phyloP scores from a whole-genome alignment of 2,797 vertebrate species.

The Dallia pectoralis region DNA sequence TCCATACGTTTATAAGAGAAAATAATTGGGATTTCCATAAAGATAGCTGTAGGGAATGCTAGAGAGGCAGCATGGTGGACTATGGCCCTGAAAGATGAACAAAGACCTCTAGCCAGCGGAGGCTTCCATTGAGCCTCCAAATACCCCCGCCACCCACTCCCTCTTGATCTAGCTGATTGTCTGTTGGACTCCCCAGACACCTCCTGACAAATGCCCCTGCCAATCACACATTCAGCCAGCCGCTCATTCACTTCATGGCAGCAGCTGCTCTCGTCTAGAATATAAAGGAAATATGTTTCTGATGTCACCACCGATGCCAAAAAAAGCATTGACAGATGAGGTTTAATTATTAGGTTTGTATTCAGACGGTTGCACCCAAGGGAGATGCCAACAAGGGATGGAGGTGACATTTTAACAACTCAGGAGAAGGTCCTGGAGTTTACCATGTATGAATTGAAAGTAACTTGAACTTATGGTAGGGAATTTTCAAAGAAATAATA shows the following conservation, averaged over 20 bases:
- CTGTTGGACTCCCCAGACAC: slow-evolving; percentile 62
- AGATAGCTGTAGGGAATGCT: too few relatives aligned
- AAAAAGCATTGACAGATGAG: neutral
- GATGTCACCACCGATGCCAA: slow-evolving; percentile 35
- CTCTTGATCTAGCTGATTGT: slow-evolving; percentile 66
- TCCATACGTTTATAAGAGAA: too few relatives aligned
- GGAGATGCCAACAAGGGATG: neutral
- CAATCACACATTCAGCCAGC: slow-evolving; percentile 67
- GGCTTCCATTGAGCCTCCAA: too few relatives aligned
- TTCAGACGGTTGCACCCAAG: slow-evolving; percentile 1
- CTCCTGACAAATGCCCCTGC: slow-evolving; percentile 64
- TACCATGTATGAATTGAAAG: neutral
- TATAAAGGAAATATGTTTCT: slow-evolving; percentile 53
- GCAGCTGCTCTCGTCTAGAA: slow-evolving; percentile 63
- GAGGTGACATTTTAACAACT: neutral
- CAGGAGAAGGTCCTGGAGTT: neutral
- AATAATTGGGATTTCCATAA: too few relatives aligned
- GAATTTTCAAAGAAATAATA: neutral
- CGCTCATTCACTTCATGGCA: slow-evolving; percentile 51
- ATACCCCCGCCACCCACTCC: slow-evolving; percentile 2
- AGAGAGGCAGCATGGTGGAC: too few relatives aligned
- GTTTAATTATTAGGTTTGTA: neutral
- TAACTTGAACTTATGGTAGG: neutral
- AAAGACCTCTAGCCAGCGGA: too few relatives aligned
- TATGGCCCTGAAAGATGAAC: too few relatives aligned